Percentiles rank a stretch among this genome's conserved stretches.
phyloP scores from a whole-genome alignment of 2,113 vertebrate genomes.

The Macaca nemestrina region DNA sequence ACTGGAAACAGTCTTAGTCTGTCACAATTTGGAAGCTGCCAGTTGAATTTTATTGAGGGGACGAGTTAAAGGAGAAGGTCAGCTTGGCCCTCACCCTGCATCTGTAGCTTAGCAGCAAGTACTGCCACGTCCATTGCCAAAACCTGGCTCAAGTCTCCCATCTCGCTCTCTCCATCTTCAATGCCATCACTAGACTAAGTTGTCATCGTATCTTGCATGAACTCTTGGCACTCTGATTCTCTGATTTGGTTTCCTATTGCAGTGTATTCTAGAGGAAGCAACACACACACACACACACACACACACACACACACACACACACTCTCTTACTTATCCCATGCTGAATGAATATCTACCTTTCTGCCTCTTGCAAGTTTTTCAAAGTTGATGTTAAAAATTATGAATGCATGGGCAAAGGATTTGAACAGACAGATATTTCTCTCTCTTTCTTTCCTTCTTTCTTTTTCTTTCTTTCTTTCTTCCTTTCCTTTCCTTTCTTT shows the following conservation, averaged over 20 bases:
- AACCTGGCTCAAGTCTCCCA: background rate
- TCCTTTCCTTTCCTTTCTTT: too few species aligned
- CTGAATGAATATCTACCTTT: background rate
- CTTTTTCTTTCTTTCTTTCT: too few species aligned
- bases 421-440: background rate
- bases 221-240: background rate
- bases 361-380: background rate
- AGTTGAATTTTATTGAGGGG: background rate
- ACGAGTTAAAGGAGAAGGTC: background rate
- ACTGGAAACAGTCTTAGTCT: background rate
- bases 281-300: too few species aligned
- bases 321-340: background rate
- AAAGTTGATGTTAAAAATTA: background rate
- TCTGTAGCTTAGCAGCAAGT: background rate
- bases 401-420: background rate
- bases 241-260: background rate
- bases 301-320: too few species aligned
- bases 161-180: background rate
- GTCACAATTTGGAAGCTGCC: background rate
- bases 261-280: background rate
- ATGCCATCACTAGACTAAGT: rapidly evolving
- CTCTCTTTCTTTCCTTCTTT: too few species aligned
- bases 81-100: background rate
- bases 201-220: background rate
- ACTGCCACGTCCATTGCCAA: background rate